Percentiles rank a stretch among this genome's conserved stretches.
These are phyloP conservation scores for Rhinichthys osculus DNA, from an alignment of 2,797 vertebrate species.

Conservation along the genomic window DNA sequence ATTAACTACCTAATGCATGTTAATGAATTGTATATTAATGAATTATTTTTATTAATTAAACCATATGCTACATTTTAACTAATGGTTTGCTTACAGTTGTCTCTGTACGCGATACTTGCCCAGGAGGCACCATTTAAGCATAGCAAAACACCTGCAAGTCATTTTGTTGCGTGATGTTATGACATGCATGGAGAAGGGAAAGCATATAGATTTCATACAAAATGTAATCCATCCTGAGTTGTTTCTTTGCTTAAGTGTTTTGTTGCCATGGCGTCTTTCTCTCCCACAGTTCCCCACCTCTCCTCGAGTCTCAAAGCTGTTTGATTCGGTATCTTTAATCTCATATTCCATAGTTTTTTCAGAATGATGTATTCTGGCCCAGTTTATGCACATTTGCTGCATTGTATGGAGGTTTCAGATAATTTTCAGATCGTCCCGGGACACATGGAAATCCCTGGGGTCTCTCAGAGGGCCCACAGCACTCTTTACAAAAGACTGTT, in stretches of 20 bases:
- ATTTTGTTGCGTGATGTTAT: slow-evolving; percentile 39
- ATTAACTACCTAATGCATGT: not conserved
- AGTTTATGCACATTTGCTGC: slow-evolving; percentile 44
- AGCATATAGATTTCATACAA: slow-evolving; percentile 34
- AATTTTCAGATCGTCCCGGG: slow-evolving; percentile 43
- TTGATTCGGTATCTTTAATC: slow-evolving; percentile 8
- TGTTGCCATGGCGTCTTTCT: slow-evolving; percentile 53
- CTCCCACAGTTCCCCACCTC: slow-evolving; percentile 30
- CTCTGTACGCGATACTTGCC: not conserved
- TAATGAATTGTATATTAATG: not conserved
- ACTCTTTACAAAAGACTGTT: slow-evolving; percentile 48
- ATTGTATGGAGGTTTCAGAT: slow-evolving; percentile 42
- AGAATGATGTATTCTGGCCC: slow-evolving; percentile 38
- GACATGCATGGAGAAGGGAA: slow-evolving; percentile 19
- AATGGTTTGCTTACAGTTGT: not conserved
- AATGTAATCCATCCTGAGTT: slow-evolving; percentile 24
- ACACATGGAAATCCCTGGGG: slow-evolving; percentile 37
- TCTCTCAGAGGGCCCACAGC: slow-evolving; percentile 36
- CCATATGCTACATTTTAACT: not conserved
- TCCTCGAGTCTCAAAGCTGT: not conserved
- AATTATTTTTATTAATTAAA: not conserved
- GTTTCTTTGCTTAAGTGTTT: slow-evolving; percentile 48
- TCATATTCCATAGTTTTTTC: slow-evolving; percentile 8
- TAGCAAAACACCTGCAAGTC: slow-evolving; percentile 6
- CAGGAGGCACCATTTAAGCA: not conserved